Evolutionary conservation across 37 sponge, comb jelly and placozoan genomes (phyloP), one percentile per base, ranked within the genome.

Genomic region (Agelas oroides): DNA sequence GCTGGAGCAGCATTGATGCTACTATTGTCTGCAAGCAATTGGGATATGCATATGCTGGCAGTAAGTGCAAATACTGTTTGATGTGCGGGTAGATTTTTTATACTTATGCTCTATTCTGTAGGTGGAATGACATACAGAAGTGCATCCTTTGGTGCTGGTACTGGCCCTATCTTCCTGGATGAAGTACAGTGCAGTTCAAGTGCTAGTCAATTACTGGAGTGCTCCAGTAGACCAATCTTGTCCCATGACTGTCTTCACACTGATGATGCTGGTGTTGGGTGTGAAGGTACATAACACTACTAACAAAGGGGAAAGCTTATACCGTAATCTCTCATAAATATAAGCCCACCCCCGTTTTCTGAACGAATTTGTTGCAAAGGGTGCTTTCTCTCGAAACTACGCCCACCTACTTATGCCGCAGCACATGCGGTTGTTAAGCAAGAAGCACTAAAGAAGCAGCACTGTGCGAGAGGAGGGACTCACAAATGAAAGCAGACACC

Each of bases 211-310:
- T 14, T 61, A 25, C 62, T 61, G 12, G 62, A 61, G 12, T 61
- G 62, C 25, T 61, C 23, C 62, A 61, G 62, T 12, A 61, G 62
- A 61, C 62, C 62, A 23, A 61, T 61, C 62, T 25, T 61, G 23
- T 14, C 25, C 62, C 23, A 61, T 14, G 25, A 61, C 62, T 61
- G 62, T 12, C 62, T 14, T 5, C 72, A 71, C n/a, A 23, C 41
- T 19, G 40, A 39, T 37, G 72, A 71, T 71, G 72, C 72, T 71
- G 72, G 62, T 61, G 46, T 46, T 3, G 62, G 62, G 12, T 61
- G 62, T 61, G 62, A 61, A 14, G 25, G 62, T 61, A 61, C 17
- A 56, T 56, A n/a, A n/a, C n/a, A n/a, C n/a, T n/a, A n/a, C n/a
- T n/a, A n/a, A n/a, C n/a, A n/a, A n/a, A n/a, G n/a, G n/a, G n/a